Conservation (phyloP, 1,140 invertebrate species). For the Adoxophyes honmai region DNA sequence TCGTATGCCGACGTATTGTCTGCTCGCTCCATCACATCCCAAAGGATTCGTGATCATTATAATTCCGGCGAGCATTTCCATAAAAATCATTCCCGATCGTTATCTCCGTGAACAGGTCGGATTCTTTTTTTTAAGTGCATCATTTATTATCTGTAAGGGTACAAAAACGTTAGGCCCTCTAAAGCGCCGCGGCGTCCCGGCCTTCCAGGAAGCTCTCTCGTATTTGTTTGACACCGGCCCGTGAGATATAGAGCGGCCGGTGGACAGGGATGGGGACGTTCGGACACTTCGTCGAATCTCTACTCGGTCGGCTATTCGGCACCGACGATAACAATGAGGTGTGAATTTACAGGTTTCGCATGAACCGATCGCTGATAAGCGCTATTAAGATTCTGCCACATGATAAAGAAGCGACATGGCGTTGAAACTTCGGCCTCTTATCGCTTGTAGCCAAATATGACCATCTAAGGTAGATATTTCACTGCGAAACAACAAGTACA, state of each 20-base stretch:
- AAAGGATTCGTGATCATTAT: conserved; percentile 71
- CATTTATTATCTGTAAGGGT: conserved; percentile 73
- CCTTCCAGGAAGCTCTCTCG: conserved; percentile 64
- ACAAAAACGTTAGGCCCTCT: conserved; percentile 63
- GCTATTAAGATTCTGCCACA: conserved; percentile 16
- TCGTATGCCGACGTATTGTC: conserved; percentile 67
- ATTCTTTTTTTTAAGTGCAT: conserved; percentile 67
- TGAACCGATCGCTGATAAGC: conserved; percentile 26
- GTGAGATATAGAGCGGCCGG: conserved; percentile 66
- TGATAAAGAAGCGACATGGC: not conserved
- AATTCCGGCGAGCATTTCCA: conserved; percentile 72
- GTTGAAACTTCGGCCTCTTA: not conserved
- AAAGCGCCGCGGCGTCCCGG: conserved; percentile 66
- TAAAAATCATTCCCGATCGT: conserved; percentile 74
- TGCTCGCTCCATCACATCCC: conserved; percentile 66
- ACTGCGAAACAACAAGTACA: too few species aligned
- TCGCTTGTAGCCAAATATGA: not conserved
- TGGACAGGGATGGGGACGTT: conserved; percentile 34
- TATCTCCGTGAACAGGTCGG: conserved; percentile 73
- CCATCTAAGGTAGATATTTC: not conserved
- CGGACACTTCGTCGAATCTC: conserved; percentile 47
- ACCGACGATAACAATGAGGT: conserved; percentile 41
- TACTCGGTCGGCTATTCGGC: conserved; percentile 32
- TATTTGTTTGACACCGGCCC: conserved; percentile 69
- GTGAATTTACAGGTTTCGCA: conserved; percentile 43